Evolutionary conservation across 1,140 invertebrate species (phyloP).

Genomic region (Lycorma delicatula): DNA sequence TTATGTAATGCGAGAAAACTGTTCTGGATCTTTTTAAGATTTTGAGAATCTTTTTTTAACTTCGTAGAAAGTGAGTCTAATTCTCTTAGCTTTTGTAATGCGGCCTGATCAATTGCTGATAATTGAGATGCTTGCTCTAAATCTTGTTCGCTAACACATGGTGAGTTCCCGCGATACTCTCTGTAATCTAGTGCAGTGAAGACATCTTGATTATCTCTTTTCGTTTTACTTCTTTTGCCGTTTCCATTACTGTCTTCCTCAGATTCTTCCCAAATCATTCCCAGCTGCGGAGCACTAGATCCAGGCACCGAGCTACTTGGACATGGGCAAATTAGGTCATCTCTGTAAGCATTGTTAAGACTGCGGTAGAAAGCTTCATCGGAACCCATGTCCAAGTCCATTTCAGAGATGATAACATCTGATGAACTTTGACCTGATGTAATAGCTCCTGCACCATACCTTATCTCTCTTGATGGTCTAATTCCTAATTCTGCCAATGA

Average conservation of each 20-base stretch:
- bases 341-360: constrained; percentile 76
- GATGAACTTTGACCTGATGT: not conserved
- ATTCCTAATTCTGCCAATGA: constrained; percentile 15
- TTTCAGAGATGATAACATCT: constrained; percentile 25
- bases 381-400: constrained; percentile 48
- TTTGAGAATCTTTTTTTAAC: constrained; percentile 67
- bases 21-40: constrained; percentile 63
- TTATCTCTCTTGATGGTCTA: not conserved
- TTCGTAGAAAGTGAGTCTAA: constrained; percentile 64
- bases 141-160: constrained; percentile 67
- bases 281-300: constrained; percentile 51
- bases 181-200: constrained; percentile 71
- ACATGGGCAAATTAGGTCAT: constrained; percentile 54
- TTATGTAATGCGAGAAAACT: constrained; percentile 47
- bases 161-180: constrained; percentile 62
- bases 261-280: constrained; percentile 70
- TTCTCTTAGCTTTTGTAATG: constrained; percentile 67
- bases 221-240: constrained; percentile 20
- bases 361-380: constrained; percentile 84
- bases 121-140: constrained; percentile 62
- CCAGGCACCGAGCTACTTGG: constrained; percentile 40
- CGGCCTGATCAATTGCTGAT: constrained; percentile 64
- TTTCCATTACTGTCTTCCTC: constrained; percentile 41
- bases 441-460: not conserved
- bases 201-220: constrained; percentile 46